These are phyloP conservation scores for Stratiolaelaps scimitus DNA, from an alignment of 1,140 invertebrate species.

Conservation along the genomic window DNA sequence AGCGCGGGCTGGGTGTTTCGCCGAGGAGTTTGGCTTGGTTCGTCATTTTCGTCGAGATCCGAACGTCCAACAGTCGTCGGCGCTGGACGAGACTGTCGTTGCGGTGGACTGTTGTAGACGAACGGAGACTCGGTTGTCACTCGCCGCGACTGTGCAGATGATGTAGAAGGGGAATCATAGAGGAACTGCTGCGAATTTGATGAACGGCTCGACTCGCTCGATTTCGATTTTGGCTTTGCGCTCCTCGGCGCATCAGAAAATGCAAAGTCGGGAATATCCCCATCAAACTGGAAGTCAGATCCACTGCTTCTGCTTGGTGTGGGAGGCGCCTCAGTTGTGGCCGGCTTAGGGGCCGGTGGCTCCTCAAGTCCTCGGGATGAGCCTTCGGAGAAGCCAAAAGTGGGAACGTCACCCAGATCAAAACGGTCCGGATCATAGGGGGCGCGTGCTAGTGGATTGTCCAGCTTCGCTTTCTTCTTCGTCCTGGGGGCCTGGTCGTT, in stretches of 20 bases:
- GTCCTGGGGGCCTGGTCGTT: neutral
- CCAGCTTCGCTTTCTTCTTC: neutral
- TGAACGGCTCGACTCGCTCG: neutral
- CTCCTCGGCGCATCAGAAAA: neutral
- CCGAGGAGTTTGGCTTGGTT: neutral
- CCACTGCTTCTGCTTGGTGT: slow-evolving; percentile 3
- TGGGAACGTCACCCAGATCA: neutral
- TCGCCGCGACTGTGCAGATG: neutral
- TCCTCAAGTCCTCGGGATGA: slow-evolving; percentile 2
- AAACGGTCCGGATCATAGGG: slow-evolving; percentile 15
- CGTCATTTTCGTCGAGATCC: neutral
- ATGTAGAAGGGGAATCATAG: neutral
- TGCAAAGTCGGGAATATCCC: slow-evolving; percentile 20
- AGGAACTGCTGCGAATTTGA: neutral
- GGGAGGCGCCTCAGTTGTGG: slow-evolving; percentile 29
- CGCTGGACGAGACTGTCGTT: slow-evolving; percentile 4
- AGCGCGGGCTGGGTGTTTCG: neutral
- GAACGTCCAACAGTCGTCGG: neutral
- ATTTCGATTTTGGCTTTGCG: neutral
- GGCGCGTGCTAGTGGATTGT: slow-evolving; percentile 10
- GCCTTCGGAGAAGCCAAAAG: slow-evolving; percentile 23
- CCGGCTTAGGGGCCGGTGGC: neutral
- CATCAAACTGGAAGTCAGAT: slow-evolving; percentile 26
- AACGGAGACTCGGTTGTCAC: slow-evolving; percentile 16
- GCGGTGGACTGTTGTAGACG: neutral